These are phyloP conservation scores for Drosophila pullipes DNA, from an alignment of 2,888 invertebrate species.

Conservation along the genomic window DNA sequence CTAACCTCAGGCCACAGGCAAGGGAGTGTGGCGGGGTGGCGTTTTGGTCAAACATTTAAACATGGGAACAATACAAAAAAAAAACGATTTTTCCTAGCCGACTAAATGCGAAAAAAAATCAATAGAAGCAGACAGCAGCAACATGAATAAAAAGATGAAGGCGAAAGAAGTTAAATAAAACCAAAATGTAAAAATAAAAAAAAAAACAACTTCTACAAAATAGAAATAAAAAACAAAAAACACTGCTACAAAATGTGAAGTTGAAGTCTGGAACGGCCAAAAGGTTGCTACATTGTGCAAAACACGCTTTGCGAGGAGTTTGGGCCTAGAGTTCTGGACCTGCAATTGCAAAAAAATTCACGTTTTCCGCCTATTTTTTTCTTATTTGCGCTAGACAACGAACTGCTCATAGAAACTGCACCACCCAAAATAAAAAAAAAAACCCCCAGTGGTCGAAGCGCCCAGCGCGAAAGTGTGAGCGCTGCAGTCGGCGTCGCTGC, in stretches of 20 bases:
- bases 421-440: conserved; percentile 41
- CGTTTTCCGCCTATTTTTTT: conserved; percentile 75
- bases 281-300: conserved; percentile 79
- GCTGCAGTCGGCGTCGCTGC: conserved; percentile 53
- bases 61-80: conserved; percentile 41
- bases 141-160: conserved; percentile 71
- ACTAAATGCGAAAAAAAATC: conserved; percentile 84
- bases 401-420: conserved; percentile 71
- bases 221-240: conserved; percentile 33
- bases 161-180: conserved; percentile 71
- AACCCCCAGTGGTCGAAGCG: conserved; percentile 25
- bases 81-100: conserved; percentile 45
- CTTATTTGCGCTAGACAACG: conserved; percentile 44
- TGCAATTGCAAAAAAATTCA: conserved; percentile 78
- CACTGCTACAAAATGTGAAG: conserved; percentile 32
- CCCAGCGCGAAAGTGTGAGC: conserved; percentile 49
- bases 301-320: conserved; percentile 59
- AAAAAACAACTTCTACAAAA: conserved; percentile 27
- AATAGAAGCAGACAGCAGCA: conserved; percentile 85
- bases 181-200: conserved; percentile 52
- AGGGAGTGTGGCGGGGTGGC: conserved; percentile 19
- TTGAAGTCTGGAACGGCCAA: conserved; percentile 49
- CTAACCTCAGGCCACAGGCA: conserved; percentile 76
- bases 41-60: conserved; percentile 69
- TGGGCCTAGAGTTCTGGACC: conserved; percentile 31